Evolutionary conservation across 1,140 invertebrate genomes (phyloP).

Genomic region (Nautilus pompilius): DNA sequence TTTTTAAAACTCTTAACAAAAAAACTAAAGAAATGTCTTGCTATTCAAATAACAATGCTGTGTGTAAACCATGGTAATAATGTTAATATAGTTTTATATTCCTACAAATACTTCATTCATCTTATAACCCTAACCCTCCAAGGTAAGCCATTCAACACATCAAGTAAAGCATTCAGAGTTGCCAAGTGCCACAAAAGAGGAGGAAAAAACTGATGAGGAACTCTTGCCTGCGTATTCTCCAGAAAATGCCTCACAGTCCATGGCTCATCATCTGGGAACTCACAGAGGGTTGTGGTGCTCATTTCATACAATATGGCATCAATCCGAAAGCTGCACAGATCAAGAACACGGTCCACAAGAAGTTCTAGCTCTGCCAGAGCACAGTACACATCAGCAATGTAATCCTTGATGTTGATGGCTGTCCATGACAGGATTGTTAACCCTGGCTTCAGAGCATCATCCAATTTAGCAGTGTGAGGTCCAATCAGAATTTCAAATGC

Average conservation of each 20-base stretch:
- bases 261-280: conserved; percentile 73
- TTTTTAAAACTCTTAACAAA: no score
- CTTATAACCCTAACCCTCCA: no score
- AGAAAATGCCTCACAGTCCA: conserved; percentile 85
- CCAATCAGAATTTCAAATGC: conserved; percentile 82
- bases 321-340: conserved; percentile 89
- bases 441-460: conserved; percentile 68
- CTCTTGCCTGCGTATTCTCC: conserved; percentile 64
- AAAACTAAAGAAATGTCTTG: no score
- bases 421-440: conserved; percentile 78
- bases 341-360: conserved; percentile 78
- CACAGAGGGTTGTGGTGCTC: conserved; percentile 76
- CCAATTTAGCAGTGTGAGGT: conserved; percentile 68
- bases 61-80: no score
- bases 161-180: background rate
- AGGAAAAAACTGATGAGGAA: background rate
- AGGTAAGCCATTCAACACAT: no score
- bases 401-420: conserved; percentile 69
- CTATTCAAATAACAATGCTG: no score
- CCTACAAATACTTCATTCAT: no score
- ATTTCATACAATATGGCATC: conserved; percentile 82
- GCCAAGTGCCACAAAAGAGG: background rate
- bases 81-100: no score
- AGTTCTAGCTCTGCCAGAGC: conserved; percentile 80
- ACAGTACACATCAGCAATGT: conserved; percentile 66